phyloP scores from a whole-genome alignment of 2,888 invertebrate genomes.

The Ochropleura leucogaster region DNA sequence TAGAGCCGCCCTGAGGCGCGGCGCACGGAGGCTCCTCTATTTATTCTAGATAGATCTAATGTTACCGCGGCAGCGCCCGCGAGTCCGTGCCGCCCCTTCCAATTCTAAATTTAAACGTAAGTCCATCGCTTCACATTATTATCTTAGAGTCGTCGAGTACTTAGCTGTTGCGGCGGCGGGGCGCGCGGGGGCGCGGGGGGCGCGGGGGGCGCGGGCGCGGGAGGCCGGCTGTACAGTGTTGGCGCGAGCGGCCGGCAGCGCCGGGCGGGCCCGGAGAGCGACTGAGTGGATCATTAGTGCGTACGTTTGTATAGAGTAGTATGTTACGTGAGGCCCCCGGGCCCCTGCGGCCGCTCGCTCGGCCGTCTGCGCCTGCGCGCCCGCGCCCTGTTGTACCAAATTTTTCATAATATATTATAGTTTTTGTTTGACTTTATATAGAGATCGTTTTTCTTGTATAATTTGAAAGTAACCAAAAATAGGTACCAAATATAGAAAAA shows the following conservation, averaged over 20 bases:
- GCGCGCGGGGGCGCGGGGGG: slow-evolving; percentile 59
- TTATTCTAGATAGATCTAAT: slow-evolving; percentile 90
- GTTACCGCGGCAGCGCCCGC: slow-evolving; percentile 75
- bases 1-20: slow-evolving; percentile 88
- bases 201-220: slow-evolving; percentile 59
- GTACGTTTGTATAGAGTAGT: slow-evolving; percentile 68
- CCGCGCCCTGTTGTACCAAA: slow-evolving; percentile 84
- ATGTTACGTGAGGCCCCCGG: slow-evolving; percentile 60
- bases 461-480: slow-evolving; percentile 90
- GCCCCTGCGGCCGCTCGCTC: slow-evolving; percentile 66
- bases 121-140: slow-evolving; percentile 87
- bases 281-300: slow-evolving; percentile 66
- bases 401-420: slow-evolving; percentile 89
- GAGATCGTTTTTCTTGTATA: slow-evolving; percentile 88
- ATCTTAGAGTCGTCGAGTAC: slow-evolving; percentile 85
- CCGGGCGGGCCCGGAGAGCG: slow-evolving; percentile 61
- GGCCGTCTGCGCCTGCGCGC: slow-evolving; percentile 76
- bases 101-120: slow-evolving; percentile 83
- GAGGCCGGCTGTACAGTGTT: slow-evolving; percentile 48
- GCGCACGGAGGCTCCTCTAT: slow-evolving; percentile 69
- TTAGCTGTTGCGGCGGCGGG: slow-evolving; percentile 85
- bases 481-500: slow-evolving; percentile 90
- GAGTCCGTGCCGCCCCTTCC: slow-evolving; percentile 71
- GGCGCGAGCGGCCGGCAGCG: slow-evolving; percentile 51
- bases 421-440: slow-evolving; percentile 89